phyloP scores from a whole-genome alignment of 2,797 vertebrate species.

The Platalea minor region DNA sequence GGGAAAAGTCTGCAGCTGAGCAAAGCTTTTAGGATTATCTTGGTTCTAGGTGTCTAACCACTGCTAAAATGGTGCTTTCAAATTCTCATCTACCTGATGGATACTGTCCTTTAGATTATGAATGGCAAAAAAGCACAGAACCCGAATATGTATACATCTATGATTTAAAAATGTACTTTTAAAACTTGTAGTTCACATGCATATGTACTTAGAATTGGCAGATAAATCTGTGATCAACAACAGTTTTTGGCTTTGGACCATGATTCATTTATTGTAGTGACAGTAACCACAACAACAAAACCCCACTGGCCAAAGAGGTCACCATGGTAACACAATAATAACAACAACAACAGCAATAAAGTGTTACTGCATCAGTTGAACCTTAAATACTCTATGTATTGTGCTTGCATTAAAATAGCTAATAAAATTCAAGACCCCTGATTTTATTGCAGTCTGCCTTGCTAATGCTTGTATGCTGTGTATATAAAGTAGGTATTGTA shows the following conservation, averaged over 20 bases:
- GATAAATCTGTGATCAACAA: not conserved
- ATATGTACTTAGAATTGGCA: not conserved
- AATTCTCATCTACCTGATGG: not conserved
- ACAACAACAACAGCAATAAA: not conserved
- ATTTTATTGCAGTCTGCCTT: not conserved
- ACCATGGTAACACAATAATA: not conserved
- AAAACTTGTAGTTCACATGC: not conserved
- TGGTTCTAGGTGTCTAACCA: not conserved
- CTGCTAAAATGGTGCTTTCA: not conserved
- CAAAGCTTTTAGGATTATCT: not conserved
- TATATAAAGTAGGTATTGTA: not conserved
- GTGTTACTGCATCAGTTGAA: not conserved
- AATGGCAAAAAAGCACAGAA: not conserved
- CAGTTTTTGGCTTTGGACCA: not conserved
- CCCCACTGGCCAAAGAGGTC: not conserved
- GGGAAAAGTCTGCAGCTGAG: not conserved
- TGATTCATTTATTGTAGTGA: not conserved
- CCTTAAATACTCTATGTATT: not conserved
- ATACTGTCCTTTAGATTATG: not conserved
- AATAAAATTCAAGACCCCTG: conserved; percentile 15
- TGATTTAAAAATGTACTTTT: not conserved
- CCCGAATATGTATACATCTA: not conserved
- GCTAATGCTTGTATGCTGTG: not conserved
- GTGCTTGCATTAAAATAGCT: not conserved
- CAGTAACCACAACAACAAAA: not conserved